Conservation (phyloP, 1,140 invertebrate genomes). For the Phymorhynchus buccinoides region DNA sequence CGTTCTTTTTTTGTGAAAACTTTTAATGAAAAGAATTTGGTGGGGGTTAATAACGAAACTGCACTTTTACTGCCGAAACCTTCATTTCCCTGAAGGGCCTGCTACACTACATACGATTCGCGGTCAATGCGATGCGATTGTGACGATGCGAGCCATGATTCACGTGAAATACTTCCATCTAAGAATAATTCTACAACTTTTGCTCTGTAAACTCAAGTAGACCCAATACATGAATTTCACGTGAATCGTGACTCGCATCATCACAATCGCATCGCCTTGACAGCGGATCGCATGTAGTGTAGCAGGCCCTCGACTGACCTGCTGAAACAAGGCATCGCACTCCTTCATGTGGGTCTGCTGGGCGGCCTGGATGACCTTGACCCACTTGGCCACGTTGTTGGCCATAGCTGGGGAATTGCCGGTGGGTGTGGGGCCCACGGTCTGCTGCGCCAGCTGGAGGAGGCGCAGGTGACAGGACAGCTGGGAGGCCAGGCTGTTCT, state of each 20-base stretch:
- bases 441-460: background rate
- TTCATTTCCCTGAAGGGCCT: too few species aligned
- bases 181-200: too few species aligned
- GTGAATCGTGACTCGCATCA: background rate
- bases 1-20: too few species aligned
- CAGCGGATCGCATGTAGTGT: background rate
- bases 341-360: slow-evolving; percentile 28
- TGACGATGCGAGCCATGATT: too few species aligned
- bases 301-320: background rate
- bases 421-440: background rate
- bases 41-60: too few species aligned
- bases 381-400: slow-evolving; percentile 21
- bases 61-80: too few species aligned
- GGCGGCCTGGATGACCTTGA: slow-evolving; percentile 31
- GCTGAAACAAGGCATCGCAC: background rate
- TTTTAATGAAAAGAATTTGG: too few species aligned
- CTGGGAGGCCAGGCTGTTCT: slow-evolving; percentile 10
- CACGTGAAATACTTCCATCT: too few species aligned
- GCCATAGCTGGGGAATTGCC: background rate
- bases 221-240: background rate
- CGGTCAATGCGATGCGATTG: too few species aligned
- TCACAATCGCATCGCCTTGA: background rate
- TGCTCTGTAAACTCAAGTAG: background rate
- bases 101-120: too few species aligned
- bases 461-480: slow-evolving; percentile 8